Evolutionary conservation across 2,113 vertebrate species (phyloP).

Genomic region (Eptesicus fuscus): DNA sequence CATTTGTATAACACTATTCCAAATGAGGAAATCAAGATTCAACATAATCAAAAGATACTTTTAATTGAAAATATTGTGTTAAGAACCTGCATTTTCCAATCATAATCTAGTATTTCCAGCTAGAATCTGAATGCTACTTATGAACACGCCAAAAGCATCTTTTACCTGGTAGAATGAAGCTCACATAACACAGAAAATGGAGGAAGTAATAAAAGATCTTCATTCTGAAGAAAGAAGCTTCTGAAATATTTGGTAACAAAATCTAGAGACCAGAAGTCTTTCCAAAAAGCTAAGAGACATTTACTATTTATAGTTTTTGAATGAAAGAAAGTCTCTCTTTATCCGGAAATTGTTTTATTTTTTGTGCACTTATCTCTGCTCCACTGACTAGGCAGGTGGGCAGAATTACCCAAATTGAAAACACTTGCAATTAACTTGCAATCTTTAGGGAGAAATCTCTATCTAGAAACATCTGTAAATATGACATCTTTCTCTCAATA

Average conservation of each 20-base stretch:
- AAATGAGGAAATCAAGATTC: slow-evolving; percentile 7
- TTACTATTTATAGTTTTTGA: slow-evolving; percentile 61
- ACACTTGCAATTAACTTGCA: not conserved
- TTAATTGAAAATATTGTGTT: not conserved
- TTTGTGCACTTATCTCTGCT: slow-evolving; percentile 44
- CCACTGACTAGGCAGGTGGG: slow-evolving; percentile 42
- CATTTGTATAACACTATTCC: not conserved
- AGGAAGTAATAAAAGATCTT: slow-evolving; percentile 45
- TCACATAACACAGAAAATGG: slow-evolving; percentile 38
- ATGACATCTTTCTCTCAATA: not conserved
- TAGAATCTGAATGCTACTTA: not conserved
- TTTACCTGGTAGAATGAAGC: slow-evolving; percentile 60
- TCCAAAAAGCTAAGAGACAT: not conserved
- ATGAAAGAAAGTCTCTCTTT: not conserved
- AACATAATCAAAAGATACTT: not conserved
- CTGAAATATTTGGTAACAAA: not conserved
- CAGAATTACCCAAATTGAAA: slow-evolving; percentile 27
- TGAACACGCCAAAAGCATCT: not conserved
- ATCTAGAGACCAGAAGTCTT: not conserved
- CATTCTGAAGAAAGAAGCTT: slow-evolving; percentile 33
- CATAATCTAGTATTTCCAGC: not conserved
- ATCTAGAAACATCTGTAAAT: not conserved
- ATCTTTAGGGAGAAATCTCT: not conserved
- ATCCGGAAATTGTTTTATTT: slow-evolving; percentile 21
- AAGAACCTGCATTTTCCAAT: not conserved